Evolutionary conservation across 2,113 vertebrate genomes (phyloP).

Genomic region (Myxocyprinus asiaticus): DNA sequence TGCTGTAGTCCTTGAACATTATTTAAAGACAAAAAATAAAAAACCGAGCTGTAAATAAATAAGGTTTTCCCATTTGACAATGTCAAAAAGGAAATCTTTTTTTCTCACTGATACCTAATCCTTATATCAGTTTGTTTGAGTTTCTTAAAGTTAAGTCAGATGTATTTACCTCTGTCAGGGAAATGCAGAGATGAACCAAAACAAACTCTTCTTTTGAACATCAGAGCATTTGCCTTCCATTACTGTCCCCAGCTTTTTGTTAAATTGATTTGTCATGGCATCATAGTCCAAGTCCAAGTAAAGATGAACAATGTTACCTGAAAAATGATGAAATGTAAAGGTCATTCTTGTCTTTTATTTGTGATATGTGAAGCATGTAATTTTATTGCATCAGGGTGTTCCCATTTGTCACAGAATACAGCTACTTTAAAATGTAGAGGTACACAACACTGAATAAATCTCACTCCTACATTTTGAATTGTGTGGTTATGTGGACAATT

Average conservation of each 20-base stretch:
- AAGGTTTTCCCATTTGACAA: too few relatives aligned
- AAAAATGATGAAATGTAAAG: background rate
- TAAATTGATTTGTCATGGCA: background rate
- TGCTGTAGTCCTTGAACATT: too few relatives aligned
- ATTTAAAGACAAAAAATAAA: too few relatives aligned
- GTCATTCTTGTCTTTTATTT: too few relatives aligned
- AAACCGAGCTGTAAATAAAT: too few relatives aligned
- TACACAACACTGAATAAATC: background rate
- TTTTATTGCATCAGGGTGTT: too few relatives aligned
- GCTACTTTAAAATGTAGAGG: background rate
- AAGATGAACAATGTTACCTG: background rate
- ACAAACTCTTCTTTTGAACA: background rate
- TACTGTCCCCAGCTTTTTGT: background rate
- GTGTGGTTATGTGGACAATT: too few relatives aligned
- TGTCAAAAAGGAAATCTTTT: too few relatives aligned
- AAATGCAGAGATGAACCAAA: background rate
- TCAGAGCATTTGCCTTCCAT: background rate
- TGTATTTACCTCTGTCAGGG: background rate
- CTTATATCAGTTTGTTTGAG: background rate
- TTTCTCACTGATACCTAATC: too few relatives aligned
- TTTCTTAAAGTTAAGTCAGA: background rate
- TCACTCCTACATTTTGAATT: background rate
- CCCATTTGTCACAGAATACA: background rate
- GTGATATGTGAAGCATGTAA: too few relatives aligned
- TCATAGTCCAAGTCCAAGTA: background rate